Base-by-base conservation (phyloP, 2,888 invertebrate species). In the Galeruca laticollis region DNA sequence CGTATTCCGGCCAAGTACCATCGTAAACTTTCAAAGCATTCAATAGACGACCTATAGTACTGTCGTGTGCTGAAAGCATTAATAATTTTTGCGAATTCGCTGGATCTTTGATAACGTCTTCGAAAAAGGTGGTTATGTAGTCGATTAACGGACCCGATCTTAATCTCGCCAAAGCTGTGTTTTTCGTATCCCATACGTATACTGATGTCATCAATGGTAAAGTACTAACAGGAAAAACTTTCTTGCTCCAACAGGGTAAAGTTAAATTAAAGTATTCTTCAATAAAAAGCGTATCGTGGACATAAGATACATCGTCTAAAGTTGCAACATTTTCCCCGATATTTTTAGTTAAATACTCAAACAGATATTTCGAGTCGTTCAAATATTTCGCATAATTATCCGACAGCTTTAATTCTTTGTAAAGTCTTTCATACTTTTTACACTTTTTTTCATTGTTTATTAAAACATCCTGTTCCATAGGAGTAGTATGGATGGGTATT, bases 51-150 rank as follows among this genome's bases (percentile, higher is more conserved):
- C 90, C 91, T 10, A 95, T 83, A 0, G 93, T 94, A 1, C 90
- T 88, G 81, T 95, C 95, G 79, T 95, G 95, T 0, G 87, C 93
- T 75, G 93, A 93, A 77, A 92, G 93, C 60, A 94, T 86, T 79
- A 89, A 88, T 47, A 94, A 73, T 72, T 90, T 91, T 26, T 89
- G 86, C 88, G 0, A 51, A 20, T 63, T 56, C 0, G 15, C 15
- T 2, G 54, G 52, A 11, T 65, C 54, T 13, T n/a, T 33, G 10
- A 47, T 15, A 5, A 52, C 54, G 2, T 69, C 21, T 60, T 76
- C 70, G 2, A 77, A 71, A 52, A 75, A 65, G 5, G 52, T 65
- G 1, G 68, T 51, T 49, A 78, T 70, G 40, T 73, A 70, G 56
- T 75, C 68, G 11, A 75, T 69, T 43, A 77, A 69, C 9, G 75